Evolutionary conservation across 2,113 vertebrate genomes (phyloP), one percentile per base, ranked within the genome.

Genomic region (Amblyornis subalaris): DNA sequence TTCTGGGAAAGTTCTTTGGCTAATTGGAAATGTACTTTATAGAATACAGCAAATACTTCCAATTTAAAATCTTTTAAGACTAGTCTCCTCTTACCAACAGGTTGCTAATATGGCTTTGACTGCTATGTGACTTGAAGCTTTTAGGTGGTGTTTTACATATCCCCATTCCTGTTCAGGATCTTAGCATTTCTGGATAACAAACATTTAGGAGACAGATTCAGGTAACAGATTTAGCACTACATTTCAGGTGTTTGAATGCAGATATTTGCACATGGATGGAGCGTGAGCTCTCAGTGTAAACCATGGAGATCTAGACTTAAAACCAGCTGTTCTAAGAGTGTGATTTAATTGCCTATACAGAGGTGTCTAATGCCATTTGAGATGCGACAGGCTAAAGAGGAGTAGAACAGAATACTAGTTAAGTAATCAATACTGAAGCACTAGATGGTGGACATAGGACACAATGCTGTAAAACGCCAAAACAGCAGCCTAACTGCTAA

Each of bases 21-120:
- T 95, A 94, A 93, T 61, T 95, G 78, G 67, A 93, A 93, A 91
- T 83, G 64, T 60, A 88, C 58, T 95, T 88, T 77, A 80, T 13
- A 31, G 78, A 85, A 91, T 44, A 74, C 15, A 87, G 75, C 47
- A 90, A 86, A 83, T 85, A 83, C 76, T 88, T 93, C 36, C 7
- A 67, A 83, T 93, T 94, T 67, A 35, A 76, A 17, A 70, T 65
- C 40, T 91, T 94, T 77, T 64, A 89, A 91, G 85, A 73, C 35
- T 76, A 71, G 5, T 5, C 21, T 89, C 3, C 62, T 85, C 51
- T 79, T 67, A 88, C 22, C 65, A 77, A 80, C 33, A 83, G 18
- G 44, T 50, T 91, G 84, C 26, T 89, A 70, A 62, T 66, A 47
- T 17, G 8, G 7, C 33, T 91, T 31, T 50, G 47, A 47, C 24